phyloP scores from a whole-genome alignment of 2,113 vertebrate genomes.

The Rhinopomastus cyanomelas region DNA sequence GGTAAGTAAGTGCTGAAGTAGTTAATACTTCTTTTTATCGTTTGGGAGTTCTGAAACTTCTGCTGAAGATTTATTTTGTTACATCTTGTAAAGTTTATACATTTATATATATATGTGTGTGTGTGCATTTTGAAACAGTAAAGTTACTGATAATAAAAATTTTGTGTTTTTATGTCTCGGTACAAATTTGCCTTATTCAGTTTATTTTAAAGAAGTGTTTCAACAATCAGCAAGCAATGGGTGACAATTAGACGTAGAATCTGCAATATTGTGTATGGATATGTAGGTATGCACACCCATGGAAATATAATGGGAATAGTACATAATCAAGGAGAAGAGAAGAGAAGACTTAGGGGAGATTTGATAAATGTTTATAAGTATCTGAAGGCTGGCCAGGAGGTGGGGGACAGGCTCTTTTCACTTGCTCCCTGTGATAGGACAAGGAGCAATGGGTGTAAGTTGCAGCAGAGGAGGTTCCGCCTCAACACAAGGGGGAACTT shows the following conservation, averaged over 20 bases:
- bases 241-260: not conserved
- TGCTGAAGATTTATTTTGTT: not conserved
- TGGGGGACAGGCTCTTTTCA: too few species aligned
- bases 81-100: not conserved
- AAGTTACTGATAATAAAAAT: not conserved
- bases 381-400: too few species aligned
- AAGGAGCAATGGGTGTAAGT: too few species aligned
- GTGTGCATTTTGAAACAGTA: not conserved
- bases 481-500: too few species aligned
- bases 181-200: not conserved
- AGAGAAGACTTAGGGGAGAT: too few species aligned
- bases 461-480: too few species aligned
- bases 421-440: too few species aligned
- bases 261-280: not conserved
- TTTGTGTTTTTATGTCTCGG: not conserved
- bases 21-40: not conserved
- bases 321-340: too few species aligned
- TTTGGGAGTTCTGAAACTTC: not conserved
- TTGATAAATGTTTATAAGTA: too few species aligned
- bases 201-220: not conserved
- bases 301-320: not conserved
- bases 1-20: constrained; percentile 43
- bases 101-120: too few species aligned
- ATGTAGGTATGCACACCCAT: not conserved
- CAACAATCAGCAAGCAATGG: not conserved